phyloP scores from a whole-genome alignment of 2,797 vertebrate genomes.

The Enteromius trimaculatus region DNA sequence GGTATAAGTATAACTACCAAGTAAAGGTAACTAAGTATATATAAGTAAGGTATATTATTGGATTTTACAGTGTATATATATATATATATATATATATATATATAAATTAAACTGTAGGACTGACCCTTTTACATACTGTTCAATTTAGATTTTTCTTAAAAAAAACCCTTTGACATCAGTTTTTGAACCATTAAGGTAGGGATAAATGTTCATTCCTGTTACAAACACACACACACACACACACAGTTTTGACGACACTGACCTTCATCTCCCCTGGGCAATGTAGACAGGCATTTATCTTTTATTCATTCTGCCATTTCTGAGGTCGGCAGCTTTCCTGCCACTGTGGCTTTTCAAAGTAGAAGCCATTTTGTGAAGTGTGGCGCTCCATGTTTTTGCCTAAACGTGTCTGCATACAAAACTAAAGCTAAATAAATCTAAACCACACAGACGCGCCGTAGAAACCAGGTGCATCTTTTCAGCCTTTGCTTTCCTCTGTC shows the following conservation, averaged over 20 bases:
- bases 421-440: neutral
- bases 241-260: slow-evolving; percentile 55
- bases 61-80: too few species aligned
- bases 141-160: neutral
- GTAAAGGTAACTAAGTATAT: too few species aligned
- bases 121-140: neutral
- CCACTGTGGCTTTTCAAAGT: slow-evolving; percentile 67
- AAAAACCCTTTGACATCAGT: neutral
- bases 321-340: slow-evolving; percentile 65
- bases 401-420: neutral
- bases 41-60: too few species aligned
- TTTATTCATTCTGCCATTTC: slow-evolving; percentile 80
- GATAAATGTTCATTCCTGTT: neutral
- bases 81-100: too few species aligned
- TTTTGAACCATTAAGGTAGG: neutral
- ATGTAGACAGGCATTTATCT: slow-evolving; percentile 73
- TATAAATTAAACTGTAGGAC: neutral
- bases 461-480: slow-evolving; percentile 28
- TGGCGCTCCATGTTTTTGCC: slow-evolving; percentile 6
- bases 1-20: too few species aligned
- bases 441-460: slow-evolving; percentile 12
- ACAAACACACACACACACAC: neutral
- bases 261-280: slow-evolving; percentile 73
- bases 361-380: slow-evolving; percentile 58
- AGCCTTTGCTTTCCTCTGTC: neutral